These are phyloP conservation scores for Protonemura montana DNA, from an alignment of 2,888 invertebrate species.

Conservation along the genomic window DNA sequence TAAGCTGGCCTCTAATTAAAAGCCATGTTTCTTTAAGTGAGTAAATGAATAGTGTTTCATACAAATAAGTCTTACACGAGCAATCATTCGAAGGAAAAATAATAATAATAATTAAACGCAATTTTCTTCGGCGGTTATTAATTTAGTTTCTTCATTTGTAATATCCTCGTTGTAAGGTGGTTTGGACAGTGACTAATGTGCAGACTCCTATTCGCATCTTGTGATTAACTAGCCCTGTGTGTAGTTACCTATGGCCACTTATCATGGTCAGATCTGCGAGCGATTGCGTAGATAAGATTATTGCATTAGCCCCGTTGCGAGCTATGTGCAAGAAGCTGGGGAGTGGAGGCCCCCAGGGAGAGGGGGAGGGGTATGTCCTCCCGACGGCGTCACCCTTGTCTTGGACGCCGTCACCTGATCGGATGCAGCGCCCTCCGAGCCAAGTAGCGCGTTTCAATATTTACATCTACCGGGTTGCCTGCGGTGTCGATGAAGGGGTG, in stretches of 20 bases:
- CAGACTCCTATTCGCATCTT: background rate
- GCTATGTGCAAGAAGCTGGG: background rate
- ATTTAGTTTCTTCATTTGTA: slow-evolving; percentile 32
- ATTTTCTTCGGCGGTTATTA: slow-evolving; percentile 32
- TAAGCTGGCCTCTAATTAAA: slow-evolving; percentile 34
- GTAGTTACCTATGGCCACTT: slow-evolving; percentile 12
- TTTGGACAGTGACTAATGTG: background rate
- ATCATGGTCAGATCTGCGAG: background rate
- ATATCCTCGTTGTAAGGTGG: slow-evolving; percentile 7
- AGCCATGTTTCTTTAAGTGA: slow-evolving; percentile 38
- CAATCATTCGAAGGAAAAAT: background rate
- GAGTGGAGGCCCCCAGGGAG: background rate
- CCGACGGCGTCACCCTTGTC: background rate
- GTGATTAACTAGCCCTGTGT: background rate
- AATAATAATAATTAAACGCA: slow-evolving; percentile 37
- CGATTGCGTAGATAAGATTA: background rate
- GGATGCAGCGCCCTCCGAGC: background rate
- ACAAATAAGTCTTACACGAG: slow-evolving; percentile 28
- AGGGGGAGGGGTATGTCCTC: background rate
- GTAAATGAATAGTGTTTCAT: slow-evolving; percentile 37
- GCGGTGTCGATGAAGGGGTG: background rate
- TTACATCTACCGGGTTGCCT: background rate
- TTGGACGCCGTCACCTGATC: slow-evolving; percentile 7
- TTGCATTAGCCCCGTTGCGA: background rate
- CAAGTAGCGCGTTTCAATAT: background rate